phyloP scores from a whole-genome alignment of 1,140 invertebrate genomes.

The Nasonia longicornis region DNA sequence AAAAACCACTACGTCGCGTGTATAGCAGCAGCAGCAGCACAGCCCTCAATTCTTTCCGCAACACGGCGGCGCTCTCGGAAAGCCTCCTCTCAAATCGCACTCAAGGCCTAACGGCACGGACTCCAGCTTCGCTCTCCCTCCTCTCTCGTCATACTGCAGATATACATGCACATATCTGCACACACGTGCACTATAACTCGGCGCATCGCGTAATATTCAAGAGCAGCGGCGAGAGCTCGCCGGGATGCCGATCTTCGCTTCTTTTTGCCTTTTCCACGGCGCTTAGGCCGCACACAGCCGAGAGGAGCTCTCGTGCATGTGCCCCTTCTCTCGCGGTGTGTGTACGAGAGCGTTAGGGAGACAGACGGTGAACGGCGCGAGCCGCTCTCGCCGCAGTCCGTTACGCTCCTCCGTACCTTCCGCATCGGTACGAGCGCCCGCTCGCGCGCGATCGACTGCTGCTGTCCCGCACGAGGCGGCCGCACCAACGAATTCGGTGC shows the following conservation, averaged over 20 bases:
- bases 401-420: constrained; percentile 34
- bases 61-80: no score
- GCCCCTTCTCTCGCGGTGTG: neutral
- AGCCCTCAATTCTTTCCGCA: no score
- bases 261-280: neutral
- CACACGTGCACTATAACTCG: neutral
- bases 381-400: constrained; percentile 23
- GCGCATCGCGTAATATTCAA: neutral
- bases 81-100: neutral
- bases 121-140: neutral
- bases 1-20: no score
- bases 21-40: no score
- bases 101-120: neutral
- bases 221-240: neutral
- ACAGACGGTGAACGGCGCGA: neutral
- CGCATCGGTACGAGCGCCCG: neutral
- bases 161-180: neutral
- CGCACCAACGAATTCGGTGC: neutral
- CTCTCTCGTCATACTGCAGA: neutral
- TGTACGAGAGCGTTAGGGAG: neutral
- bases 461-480: no score
- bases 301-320: neutral
- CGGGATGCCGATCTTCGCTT: neutral
- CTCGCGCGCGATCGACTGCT: neutral
- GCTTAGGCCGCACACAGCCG: neutral